phyloP scores from a whole-genome alignment of 2,797 vertebrate species.

The Manis javanica region DNA sequence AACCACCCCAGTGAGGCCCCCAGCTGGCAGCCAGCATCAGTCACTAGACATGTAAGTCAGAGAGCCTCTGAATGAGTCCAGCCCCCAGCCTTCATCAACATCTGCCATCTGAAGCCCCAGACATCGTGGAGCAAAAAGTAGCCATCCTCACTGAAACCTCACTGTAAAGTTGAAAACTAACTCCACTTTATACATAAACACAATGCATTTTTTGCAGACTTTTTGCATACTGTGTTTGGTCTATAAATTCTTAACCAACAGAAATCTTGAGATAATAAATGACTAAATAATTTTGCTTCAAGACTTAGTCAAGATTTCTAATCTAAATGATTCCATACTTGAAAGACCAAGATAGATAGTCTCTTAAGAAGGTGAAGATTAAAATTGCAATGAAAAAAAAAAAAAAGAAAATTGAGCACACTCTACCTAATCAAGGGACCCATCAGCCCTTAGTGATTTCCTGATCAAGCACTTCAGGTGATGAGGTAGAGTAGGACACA shows the following conservation, averaged over 20 bases:
- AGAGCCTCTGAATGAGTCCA: not conserved
- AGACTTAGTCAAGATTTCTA: not conserved
- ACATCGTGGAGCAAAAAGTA: not conserved
- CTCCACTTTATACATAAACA: too few relatives aligned
- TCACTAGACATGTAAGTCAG: not conserved
- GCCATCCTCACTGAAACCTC: not conserved
- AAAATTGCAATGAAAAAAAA: not conserved
- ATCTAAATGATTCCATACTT: not conserved
- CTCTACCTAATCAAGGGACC: not conserved
- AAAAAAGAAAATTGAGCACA: not conserved
- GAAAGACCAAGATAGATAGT: not conserved
- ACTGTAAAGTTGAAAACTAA: too few relatives aligned
- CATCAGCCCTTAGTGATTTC: not conserved
- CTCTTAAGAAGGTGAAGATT: not conserved
- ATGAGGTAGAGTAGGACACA: not conserved
- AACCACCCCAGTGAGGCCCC: not conserved
- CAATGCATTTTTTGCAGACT: too few relatives aligned
- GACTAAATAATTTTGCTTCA: not conserved
- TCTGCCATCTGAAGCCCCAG: not conserved
- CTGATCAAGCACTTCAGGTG: not conserved
- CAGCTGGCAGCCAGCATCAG: not conserved
- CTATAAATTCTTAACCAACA: not conserved
- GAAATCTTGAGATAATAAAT: not conserved
- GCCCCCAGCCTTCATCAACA: not conserved
- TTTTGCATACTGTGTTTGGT: not conserved